Percentiles rank a stretch among this genome's conserved stretches.
phyloP scores from a whole-genome alignment of 1,140 invertebrate species.

The Melitaea cinxia region DNA sequence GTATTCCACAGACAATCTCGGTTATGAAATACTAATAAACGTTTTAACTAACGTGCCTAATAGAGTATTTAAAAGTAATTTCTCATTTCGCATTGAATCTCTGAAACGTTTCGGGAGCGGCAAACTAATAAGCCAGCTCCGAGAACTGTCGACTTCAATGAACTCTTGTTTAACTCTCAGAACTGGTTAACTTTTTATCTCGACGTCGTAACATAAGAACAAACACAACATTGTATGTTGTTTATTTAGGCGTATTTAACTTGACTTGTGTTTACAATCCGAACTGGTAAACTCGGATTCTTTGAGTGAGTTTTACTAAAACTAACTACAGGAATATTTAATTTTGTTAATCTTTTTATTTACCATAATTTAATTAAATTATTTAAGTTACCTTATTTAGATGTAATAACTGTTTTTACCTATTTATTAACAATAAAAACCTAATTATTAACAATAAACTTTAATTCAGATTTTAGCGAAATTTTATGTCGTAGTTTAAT shows the following conservation, averaged over 20 bases:
- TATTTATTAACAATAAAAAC: too few relatives aligned
- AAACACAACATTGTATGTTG: constrained; percentile 2
- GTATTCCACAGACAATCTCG: background rate
- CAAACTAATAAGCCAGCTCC: constrained; percentile 4
- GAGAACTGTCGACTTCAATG: background rate
- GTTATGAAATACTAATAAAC: too few relatives aligned
- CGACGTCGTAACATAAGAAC: constrained; percentile 5
- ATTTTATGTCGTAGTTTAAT: too few relatives aligned
- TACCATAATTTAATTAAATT: too few relatives aligned
- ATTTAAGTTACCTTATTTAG: too few relatives aligned
- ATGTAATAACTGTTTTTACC: too few relatives aligned
- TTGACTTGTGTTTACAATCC: background rate
- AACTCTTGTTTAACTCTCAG: constrained; percentile 4
- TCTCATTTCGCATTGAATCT: background rate
- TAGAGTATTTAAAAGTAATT: constrained; percentile 1
- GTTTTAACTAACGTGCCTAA: background rate
- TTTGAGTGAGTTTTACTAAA: constrained; percentile 4
- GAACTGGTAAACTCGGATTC: background rate
- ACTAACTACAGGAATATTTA: background rate
- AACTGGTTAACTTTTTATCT: constrained; percentile 8
- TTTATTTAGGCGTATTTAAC: constrained; percentile 4
- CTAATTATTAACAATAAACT: too few relatives aligned
- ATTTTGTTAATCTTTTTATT: background rate
- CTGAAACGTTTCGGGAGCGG: background rate
- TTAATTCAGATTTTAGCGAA: too few relatives aligned